Percentiles rank a stretch among this genome's conserved stretches.
phyloP scores from a whole-genome alignment of 2,113 vertebrate species.

The Australoheros scitulus region DNA sequence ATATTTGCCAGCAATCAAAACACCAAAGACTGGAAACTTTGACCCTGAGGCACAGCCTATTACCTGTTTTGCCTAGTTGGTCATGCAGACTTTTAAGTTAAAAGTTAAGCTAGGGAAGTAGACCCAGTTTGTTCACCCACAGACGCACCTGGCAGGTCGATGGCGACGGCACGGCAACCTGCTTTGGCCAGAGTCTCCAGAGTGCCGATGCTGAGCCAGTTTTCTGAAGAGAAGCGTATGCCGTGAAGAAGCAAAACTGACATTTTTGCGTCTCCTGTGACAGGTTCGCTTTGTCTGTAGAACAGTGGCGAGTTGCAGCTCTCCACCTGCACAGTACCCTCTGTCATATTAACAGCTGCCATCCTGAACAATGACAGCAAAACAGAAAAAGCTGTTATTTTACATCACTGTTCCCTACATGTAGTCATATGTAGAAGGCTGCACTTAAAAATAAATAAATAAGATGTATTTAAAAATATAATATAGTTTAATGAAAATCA shows the following conservation, averaged over 20 bases:
- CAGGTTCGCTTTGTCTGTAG: slow-evolving; percentile 82
- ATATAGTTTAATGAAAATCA: not conserved
- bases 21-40: not conserved
- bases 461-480: not conserved
- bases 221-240: slow-evolving; percentile 92
- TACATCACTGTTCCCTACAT: no score
- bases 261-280: slow-evolving; percentile 53
- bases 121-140: not conserved
- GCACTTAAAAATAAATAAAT: no score
- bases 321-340: slow-evolving; percentile 76
- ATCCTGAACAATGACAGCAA: slow-evolving; percentile 69
- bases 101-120: not conserved
- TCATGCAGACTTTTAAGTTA: not conserved
- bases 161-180: slow-evolving; percentile 86
- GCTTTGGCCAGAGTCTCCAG: slow-evolving; percentile 84
- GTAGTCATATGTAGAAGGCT: not conserved
- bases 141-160: slow-evolving; percentile 90
- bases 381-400: not conserved
- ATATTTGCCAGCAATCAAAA: not conserved
- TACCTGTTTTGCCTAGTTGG: not conserved
- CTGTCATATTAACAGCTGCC: slow-evolving; percentile 73
- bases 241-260: slow-evolving; percentile 91
- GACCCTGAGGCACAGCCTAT: not conserved
- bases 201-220: slow-evolving; percentile 88
- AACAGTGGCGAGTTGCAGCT: slow-evolving; percentile 85